Base-by-base conservation (phyloP, 2,888 invertebrate species). In the Operophtera brumata region DNA sequence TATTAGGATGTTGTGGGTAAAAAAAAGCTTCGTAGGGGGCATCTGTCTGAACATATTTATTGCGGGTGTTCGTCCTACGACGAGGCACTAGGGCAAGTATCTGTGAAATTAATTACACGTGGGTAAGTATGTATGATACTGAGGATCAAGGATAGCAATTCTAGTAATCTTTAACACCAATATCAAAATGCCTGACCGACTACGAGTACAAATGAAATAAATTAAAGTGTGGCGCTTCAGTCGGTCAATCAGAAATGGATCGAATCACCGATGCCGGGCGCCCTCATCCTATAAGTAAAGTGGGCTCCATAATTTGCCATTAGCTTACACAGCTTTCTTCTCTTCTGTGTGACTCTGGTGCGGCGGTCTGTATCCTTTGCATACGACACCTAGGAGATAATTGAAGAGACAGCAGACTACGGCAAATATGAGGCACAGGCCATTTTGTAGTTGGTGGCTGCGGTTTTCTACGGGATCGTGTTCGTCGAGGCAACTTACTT, bases 391-490 rank as follows among this genome's bases (percentile, higher is more conserved):
- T 45, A n/a, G 55, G 37, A 13, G 48, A n/a, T 11, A 53, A 28
- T 10, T 48, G 37, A 10, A 57, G 47, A 32, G 54, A 25, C 44
- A 64, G 51, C 12, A 57, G 28, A 59, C 67, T 71, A 47, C 62
- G 73, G 52, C 77, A 76, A 13, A 67, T 64, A 11, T 76, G 76
- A 40, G 79, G 73, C 53, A 73, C 69, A 28, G 61, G 68, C 59
- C 67, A 65, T 41, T 47, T 44, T 14, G 35, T 13, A 8, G 12
- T 59, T 25, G 54, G 40, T 32, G 61, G 59, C 7, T 20, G 28
- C 5, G 25, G 30, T 32, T 49, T 28, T n/a, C 26, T 50, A 36
- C 10, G 47, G 40, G 37, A 37, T 25, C 40, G 25, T 43, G 44
- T 40, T 39, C 36, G 43, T 36, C 30, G 46, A 37, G 26, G 43